phyloP scores from a whole-genome alignment of 2,888 invertebrate genomes.

The Abrostola triplasia region DNA sequence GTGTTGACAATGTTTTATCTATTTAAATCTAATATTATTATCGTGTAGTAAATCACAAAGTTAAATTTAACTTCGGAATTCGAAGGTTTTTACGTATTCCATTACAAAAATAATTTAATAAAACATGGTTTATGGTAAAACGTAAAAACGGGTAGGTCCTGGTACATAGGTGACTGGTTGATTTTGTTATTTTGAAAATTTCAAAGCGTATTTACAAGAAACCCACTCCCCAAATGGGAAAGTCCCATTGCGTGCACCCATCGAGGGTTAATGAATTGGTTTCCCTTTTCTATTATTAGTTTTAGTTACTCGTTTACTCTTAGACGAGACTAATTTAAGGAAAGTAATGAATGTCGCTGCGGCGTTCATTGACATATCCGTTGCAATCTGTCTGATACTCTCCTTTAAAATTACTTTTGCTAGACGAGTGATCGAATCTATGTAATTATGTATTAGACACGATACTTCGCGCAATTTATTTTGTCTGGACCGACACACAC shows the following conservation, averaged over 20 bases:
- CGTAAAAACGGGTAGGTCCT: too few relatives aligned
- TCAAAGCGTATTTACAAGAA: slow-evolving; percentile 34
- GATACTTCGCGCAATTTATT: slow-evolving; percentile 26
- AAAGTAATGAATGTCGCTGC: slow-evolving; percentile 44
- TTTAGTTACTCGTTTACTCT: slow-evolving; percentile 50
- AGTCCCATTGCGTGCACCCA: slow-evolving; percentile 40
- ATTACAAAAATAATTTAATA: too few relatives aligned
- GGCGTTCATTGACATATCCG: slow-evolving; percentile 51
- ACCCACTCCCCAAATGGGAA: slow-evolving; percentile 31
- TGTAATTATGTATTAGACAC: slow-evolving; percentile 23
- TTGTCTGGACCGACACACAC: slow-evolving; percentile 13
- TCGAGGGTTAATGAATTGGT: slow-evolving; percentile 63
- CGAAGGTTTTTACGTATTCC: too few relatives aligned
- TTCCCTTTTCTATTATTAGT: slow-evolving; percentile 65
- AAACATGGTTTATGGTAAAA: too few relatives aligned
- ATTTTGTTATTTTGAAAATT: slow-evolving; percentile 32
- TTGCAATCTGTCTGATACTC: slow-evolving; percentile 34
- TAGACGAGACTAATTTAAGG: slow-evolving; percentile 47
- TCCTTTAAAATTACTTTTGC: slow-evolving; percentile 17
- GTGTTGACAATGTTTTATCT: too few relatives aligned
- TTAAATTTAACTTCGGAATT: too few relatives aligned
- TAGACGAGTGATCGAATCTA: slow-evolving; percentile 19
- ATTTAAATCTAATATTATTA: too few relatives aligned
- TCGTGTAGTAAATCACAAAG: too few relatives aligned
- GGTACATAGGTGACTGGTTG: neutral